Evolutionary conservation across 2,113 vertebrate genomes (phyloP).

Genomic region (Arvicanthis niloticus): DNA sequence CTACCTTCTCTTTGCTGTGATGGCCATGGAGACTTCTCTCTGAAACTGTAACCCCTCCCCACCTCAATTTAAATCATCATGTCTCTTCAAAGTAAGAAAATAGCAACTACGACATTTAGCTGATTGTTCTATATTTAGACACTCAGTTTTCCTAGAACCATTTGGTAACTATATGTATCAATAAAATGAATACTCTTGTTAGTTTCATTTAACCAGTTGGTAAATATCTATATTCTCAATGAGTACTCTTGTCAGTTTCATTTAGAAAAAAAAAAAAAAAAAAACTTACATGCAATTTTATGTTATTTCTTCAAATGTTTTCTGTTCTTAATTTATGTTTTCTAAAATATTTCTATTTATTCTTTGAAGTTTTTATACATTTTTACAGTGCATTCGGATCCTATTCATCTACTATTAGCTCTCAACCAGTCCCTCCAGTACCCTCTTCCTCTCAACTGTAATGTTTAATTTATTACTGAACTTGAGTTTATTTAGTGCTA

Average conservation of each 20-base stretch:
- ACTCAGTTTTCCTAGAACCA: neutral
- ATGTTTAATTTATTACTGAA: neutral
- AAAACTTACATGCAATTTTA: neutral
- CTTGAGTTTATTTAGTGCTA: neutral
- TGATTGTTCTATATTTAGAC: neutral
- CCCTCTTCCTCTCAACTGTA: neutral
- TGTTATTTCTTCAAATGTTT: neutral
- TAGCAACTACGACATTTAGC: neutral
- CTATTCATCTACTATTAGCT: neutral
- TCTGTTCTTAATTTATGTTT: neutral
- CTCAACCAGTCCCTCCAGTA: too few species aligned
- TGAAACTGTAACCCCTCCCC: neutral
- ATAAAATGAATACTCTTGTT: neutral
- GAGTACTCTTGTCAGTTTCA: neutral
- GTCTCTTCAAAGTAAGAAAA: neutral
- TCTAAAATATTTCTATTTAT: neutral
- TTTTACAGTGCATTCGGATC: neutral
- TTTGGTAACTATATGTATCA: too few species aligned
- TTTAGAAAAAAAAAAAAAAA: neutral
- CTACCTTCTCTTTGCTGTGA: neutral
- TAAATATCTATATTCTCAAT: neutral
- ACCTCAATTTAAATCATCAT: neutral
- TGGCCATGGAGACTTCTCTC: neutral
- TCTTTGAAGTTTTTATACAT: neutral
- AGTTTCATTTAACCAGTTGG: neutral